These are phyloP conservation scores for Malurus splendens DNA, from an alignment of 2,797 vertebrate genomes.

Conservation along the genomic window DNA sequence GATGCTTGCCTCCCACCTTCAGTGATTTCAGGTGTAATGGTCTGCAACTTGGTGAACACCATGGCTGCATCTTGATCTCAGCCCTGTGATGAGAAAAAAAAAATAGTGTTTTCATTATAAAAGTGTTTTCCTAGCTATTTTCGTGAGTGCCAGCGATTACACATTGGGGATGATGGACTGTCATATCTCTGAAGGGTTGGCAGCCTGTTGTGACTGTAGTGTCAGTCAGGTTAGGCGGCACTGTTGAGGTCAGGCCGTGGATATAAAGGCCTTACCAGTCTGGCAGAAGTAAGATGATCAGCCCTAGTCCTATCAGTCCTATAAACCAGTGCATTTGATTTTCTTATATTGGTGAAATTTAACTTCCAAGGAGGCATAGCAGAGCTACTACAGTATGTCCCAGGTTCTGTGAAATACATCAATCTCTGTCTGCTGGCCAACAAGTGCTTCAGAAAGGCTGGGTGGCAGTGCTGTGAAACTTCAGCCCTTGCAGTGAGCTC, in stretches of 20 bases:
- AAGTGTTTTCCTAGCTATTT: neutral
- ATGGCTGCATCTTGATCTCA: neutral
- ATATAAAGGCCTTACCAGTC: neutral
- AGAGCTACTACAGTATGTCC: neutral
- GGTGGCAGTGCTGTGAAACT: accelerated
- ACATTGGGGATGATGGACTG: accelerated
- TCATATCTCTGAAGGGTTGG: accelerated
- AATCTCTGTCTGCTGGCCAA: accelerated
- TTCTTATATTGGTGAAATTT: neutral
- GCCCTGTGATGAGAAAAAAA: neutral
- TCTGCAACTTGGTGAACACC: neutral
- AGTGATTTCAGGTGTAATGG: neutral
- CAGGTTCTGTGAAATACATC: neutral
- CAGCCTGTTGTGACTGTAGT: neutral
- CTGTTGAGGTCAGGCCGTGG: neutral
- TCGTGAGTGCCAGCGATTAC: accelerated
- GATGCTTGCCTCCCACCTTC: accelerated
- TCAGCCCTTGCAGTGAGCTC: too few relatives aligned
- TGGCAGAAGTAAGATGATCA: neutral
- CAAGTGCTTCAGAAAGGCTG: neutral
- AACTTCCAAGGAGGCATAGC: neutral
- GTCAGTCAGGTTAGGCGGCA: neutral
- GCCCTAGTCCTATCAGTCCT: neutral
- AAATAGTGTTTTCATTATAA: neutral
- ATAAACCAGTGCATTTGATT: neutral